These are phyloP conservation scores for Megaceryle maxima DNA, from an alignment of 2,113 vertebrate species.

Conservation along the genomic window DNA sequence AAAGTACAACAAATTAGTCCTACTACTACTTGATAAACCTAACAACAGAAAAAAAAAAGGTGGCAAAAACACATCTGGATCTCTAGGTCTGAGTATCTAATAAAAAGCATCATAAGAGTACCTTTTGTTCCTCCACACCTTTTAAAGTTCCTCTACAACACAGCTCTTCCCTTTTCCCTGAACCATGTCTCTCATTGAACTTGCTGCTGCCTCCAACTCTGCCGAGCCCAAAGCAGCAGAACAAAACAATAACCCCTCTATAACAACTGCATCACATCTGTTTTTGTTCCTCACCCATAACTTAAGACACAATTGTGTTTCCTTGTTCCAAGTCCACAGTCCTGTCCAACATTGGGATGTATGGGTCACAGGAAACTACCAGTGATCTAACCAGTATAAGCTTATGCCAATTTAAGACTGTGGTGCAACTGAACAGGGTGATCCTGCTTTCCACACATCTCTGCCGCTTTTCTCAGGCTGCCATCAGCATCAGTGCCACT, in stretches of 20 bases:
- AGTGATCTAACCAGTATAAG: background rate
- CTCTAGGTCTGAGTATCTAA: background rate
- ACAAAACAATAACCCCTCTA: background rate
- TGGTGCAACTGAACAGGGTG: background rate
- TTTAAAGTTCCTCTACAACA: background rate
- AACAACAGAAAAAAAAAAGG: background rate
- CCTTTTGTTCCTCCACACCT: background rate
- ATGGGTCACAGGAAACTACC: background rate
- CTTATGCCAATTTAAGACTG: background rate
- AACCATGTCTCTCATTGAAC: fast-evolving
- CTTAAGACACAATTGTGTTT: fast-evolving
- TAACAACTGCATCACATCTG: background rate
- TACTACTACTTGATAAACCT: background rate
- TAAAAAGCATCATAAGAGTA: background rate
- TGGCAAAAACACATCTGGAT: background rate
- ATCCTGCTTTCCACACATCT: background rate
- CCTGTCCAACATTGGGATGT: background rate
- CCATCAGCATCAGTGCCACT: background rate
- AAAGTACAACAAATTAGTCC: background rate
- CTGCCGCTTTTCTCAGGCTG: background rate
- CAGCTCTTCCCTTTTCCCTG: background rate
- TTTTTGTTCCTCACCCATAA: background rate
- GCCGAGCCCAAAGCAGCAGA: background rate
- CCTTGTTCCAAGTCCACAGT: background rate
- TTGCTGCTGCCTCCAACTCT: background rate